A percentile compares a stretch with the other conserved stretches of the same genome.
Conservation (phyloP, 2,888 invertebrate species). For the Phalera bucephala region DNA sequence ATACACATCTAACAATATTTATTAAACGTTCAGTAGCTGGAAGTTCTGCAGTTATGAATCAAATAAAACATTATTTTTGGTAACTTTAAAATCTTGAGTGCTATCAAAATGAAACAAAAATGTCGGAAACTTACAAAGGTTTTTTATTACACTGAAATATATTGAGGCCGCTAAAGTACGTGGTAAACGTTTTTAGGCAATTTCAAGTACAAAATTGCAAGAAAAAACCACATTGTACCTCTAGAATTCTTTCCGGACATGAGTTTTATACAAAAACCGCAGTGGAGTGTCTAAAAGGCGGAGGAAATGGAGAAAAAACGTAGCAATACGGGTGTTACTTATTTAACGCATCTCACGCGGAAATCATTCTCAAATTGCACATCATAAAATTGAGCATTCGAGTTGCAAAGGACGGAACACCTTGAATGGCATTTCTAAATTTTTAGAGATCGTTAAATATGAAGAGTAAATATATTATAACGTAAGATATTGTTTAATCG, state of each 20-base stretch:
- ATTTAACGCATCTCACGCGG: conserved; percentile 73
- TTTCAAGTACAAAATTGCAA: conserved; percentile 39
- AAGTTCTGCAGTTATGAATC: conserved; percentile 4
- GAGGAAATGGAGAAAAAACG: conserved; percentile 60
- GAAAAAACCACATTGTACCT: conserved; percentile 33
- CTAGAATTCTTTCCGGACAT: conserved; percentile 26
- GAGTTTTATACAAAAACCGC: conserved; percentile 50
- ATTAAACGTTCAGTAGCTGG: conserved; percentile 22
- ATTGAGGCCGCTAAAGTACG: conserved; percentile 45
- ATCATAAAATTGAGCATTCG: conserved; percentile 61
- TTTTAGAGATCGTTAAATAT: too few species aligned
- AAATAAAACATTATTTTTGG: conserved; percentile 22
- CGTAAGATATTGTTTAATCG: too few species aligned
- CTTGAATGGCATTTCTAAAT: conserved; percentile 25
- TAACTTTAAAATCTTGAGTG: conserved; percentile 18
- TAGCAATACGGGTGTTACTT: conserved; percentile 61
- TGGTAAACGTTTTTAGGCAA: conserved; percentile 43
- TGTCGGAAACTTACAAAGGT: conserved; percentile 38
- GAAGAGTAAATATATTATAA: too few species aligned
- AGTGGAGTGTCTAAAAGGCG: conserved; percentile 44
- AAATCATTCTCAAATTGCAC: conserved; percentile 80
- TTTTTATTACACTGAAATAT: conserved; percentile 32
- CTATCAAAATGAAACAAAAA: conserved; percentile 26
- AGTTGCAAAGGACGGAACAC: conserved; percentile 48
- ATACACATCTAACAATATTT: conserved; percentile 20